These are phyloP conservation scores for Corella eumyota DNA, from an alignment of 23 tunicate genomes.

Conservation along the genomic window DNA sequence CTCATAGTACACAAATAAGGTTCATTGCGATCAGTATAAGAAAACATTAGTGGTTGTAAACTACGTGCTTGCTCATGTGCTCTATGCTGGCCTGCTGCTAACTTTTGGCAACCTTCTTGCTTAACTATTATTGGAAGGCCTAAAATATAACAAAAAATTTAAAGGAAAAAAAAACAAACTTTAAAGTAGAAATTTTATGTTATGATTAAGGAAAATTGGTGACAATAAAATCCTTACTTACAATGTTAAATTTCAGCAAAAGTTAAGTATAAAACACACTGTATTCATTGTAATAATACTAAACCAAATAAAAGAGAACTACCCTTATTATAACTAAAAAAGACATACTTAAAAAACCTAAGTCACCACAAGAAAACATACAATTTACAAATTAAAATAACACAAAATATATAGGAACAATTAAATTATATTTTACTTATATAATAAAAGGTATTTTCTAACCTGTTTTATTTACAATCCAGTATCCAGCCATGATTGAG, in stretches of 20 bases:
- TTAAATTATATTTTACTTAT: not conserved
- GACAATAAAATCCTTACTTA: too few relatives aligned
- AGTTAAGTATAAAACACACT: too few relatives aligned
- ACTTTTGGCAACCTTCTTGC: constrained; percentile 38
- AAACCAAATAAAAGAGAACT: too few relatives aligned
- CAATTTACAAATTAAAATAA: not conserved
- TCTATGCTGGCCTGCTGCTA: constrained; percentile 90
- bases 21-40: constrained; percentile 60
- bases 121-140: constrained; percentile 85
- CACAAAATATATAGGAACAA: not conserved
- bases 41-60: constrained; percentile 76
- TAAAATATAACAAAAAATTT: not conserved
- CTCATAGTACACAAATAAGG: constrained; percentile 89
- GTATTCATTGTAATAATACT: too few relatives aligned
- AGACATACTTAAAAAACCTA: too few relatives aligned
- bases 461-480: constrained; percentile 99
- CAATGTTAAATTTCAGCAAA: too few relatives aligned
- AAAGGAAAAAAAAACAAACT: not conserved
- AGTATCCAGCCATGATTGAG: constrained; percentile 93
- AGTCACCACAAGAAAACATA: too few relatives aligned
- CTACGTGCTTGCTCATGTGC: constrained; percentile 88
- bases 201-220: too few relatives aligned
- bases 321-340: too few relatives aligned
- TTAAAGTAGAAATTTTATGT: too few relatives aligned
- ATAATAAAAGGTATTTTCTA: not conserved